These are phyloP conservation scores for Aquatica leii DNA, from an alignment of 2,888 invertebrate species.

Conservation along the genomic window DNA sequence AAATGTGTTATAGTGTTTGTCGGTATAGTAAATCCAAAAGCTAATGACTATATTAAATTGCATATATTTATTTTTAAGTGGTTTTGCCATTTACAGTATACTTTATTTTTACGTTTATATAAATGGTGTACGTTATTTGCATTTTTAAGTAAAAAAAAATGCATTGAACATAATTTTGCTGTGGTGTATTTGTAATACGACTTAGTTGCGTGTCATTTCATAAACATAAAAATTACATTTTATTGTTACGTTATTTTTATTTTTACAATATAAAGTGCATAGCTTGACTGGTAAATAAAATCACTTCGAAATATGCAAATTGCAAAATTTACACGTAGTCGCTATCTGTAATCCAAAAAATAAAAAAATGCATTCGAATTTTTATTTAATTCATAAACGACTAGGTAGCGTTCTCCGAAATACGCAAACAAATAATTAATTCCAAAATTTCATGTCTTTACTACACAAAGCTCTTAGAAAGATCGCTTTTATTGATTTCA, in stretches of 20 bases:
- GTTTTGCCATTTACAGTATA: conserved; percentile 21
- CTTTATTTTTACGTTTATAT: not conserved
- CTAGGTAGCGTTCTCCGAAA: not conserved
- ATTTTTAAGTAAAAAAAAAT: conserved; percentile 13
- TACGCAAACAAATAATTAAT: not conserved
- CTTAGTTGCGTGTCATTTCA: not conserved
- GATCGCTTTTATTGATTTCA: not conserved
- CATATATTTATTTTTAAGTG: conserved; percentile 47
- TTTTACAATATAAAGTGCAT: not conserved
- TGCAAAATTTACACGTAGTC: conserved; percentile 2
- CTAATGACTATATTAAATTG: conserved; percentile 59
- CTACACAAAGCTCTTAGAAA: not conserved
- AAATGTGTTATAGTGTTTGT: conserved; percentile 53
- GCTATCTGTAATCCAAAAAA: not conserved
- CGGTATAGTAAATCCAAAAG: conserved; percentile 58
- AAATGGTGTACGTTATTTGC: conserved; percentile 12
- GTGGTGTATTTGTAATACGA: not conserved
- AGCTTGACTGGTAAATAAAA: not conserved
- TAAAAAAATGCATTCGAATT: too few species aligned
- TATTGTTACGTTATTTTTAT: conserved; percentile 6
- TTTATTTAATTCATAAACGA: too few species aligned
- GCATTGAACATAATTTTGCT: not conserved
- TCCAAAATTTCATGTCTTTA: too few species aligned
- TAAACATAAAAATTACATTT: conserved; percentile 2
- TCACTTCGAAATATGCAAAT: conserved; percentile 1